Conservation (phyloP, 2,888 invertebrate genomes). For the Physocephala rufipes region DNA sequence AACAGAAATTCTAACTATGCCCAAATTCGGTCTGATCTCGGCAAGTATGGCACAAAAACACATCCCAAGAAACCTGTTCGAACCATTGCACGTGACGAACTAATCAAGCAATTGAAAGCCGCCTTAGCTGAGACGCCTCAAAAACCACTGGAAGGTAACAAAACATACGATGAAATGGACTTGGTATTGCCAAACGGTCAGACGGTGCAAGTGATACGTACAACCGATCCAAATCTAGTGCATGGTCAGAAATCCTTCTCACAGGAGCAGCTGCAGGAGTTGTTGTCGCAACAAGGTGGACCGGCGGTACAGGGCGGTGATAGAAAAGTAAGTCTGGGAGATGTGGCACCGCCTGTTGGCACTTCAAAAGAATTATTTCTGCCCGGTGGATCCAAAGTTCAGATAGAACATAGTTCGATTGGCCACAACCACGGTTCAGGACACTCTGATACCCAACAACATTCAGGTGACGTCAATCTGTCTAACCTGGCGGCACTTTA, state of each 20-base stretch:
- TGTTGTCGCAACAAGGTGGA: slow-evolving; percentile 55
- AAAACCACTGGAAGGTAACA: slow-evolving; percentile 72
- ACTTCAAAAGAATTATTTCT: slow-evolving; percentile 75
- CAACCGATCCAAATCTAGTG: slow-evolving; percentile 75
- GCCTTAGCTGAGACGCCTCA: slow-evolving; percentile 76
- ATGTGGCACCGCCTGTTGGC: slow-evolving; percentile 54
- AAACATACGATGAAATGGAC: slow-evolving; percentile 78
- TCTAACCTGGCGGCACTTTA: slow-evolving; percentile 60
- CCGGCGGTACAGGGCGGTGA: slow-evolving; percentile 36
- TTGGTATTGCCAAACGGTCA: slow-evolving; percentile 79
- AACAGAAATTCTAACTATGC: slow-evolving; percentile 71
- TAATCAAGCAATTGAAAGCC: slow-evolving; percentile 78
- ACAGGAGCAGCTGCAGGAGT: slow-evolving; percentile 66
- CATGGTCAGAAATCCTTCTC: slow-evolving; percentile 68
- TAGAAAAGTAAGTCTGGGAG: slow-evolving; percentile 52
- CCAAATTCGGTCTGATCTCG: slow-evolving; percentile 69
- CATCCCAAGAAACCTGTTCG: slow-evolving; percentile 65
- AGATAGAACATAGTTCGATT: slow-evolving; percentile 72
- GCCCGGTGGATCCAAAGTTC: slow-evolving; percentile 78
- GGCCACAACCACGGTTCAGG: slow-evolving; percentile 70
- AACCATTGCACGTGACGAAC: slow-evolving; percentile 74
- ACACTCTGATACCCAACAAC: slow-evolving; percentile 63
- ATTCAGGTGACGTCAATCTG: slow-evolving; percentile 58
- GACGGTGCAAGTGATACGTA: slow-evolving; percentile 77
- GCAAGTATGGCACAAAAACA: slow-evolving; percentile 55